Base-by-base conservation (phyloP, 2,888 invertebrate species). In the Drosophila prostipennis region DNA sequence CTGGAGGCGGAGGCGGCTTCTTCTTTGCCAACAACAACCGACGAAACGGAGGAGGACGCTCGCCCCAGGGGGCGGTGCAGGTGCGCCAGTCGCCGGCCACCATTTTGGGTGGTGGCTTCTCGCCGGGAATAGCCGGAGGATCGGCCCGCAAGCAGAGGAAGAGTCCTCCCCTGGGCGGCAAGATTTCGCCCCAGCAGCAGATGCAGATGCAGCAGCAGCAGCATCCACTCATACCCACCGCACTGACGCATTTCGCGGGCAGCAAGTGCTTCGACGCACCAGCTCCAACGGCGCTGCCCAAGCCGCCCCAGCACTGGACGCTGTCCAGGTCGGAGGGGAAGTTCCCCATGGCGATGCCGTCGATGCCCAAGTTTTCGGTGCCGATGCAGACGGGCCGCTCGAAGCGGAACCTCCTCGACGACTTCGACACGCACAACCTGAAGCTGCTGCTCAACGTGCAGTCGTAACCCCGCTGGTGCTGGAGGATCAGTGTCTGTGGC, bases 221-320 rank as follows among this genome's bases (percentile, higher is more conserved):
- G 72, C 84, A 89, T 54, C 79, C 80, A 78, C 84, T 91, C 72
- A 84, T 91, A 89, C 91, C 91, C 89, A 91, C 91, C 87, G 91
- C 90, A 77, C 85, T 91, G 74, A 91, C 91, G 82, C 91, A 91
- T 88, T 93, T 92, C 91, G 96, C 96, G 76, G 96, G 95, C 89
- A 95, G 96, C 90, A 96, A 96, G 92, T 96, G 96, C 93, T 96
- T 96, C 89, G 96, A 96, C 80, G 95, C 96, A 59, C 96, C 96
- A 54, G 94, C 96, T 64, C 96, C 96, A 46, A 94, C 94, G 81
- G 95, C 95, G 75, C 92, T 96, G 89, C 96, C 96, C 68, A 95
- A 95, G 90, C 96, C 96, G 84, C 96, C 96, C 68, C 94, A 94
- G 77, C 96, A 95, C 92, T 97, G 96, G 96, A 94, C 94, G 91